Evolutionary conservation across 1,140 invertebrate species (phyloP).

Genomic region (Hesperophylax magnus): DNA sequence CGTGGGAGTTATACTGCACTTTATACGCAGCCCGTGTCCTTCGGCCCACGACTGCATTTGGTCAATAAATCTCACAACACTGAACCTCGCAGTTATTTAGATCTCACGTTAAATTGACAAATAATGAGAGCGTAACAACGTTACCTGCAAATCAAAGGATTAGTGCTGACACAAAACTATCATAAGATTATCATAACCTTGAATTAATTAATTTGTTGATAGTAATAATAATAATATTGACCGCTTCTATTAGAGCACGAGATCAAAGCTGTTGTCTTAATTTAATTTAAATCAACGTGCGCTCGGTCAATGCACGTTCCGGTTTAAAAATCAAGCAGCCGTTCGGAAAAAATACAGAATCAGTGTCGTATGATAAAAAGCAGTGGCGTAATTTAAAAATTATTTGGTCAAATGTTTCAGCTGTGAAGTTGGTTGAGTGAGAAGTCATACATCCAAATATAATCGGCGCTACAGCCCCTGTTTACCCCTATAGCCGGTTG

Average conservation of each 20-base stretch:
- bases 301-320: background rate
- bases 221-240: background rate
- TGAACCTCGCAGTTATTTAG: background rate
- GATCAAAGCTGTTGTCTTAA: background rate
- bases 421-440: background rate
- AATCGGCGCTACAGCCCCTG: background rate
- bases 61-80: conserved; percentile 4
- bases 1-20: background rate
- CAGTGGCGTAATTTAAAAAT: background rate
- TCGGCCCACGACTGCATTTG: conserved; percentile 19
- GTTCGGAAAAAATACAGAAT: background rate
- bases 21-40: conserved; percentile 12
- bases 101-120: background rate
- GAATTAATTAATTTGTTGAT: too few relatives aligned
- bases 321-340: background rate
- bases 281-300: background rate
- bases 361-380: background rate
- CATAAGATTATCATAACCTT: too few relatives aligned
- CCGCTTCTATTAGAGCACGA: background rate
- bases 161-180: too few relatives aligned
- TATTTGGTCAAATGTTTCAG: background rate
- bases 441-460: too few relatives aligned
- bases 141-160: too few relatives aligned
- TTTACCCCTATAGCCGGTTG: too few relatives aligned
- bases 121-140: background rate